Evolutionary conservation across 2,888 invertebrate genomes (phyloP).

Genomic region (Lasiommata megera): DNA sequence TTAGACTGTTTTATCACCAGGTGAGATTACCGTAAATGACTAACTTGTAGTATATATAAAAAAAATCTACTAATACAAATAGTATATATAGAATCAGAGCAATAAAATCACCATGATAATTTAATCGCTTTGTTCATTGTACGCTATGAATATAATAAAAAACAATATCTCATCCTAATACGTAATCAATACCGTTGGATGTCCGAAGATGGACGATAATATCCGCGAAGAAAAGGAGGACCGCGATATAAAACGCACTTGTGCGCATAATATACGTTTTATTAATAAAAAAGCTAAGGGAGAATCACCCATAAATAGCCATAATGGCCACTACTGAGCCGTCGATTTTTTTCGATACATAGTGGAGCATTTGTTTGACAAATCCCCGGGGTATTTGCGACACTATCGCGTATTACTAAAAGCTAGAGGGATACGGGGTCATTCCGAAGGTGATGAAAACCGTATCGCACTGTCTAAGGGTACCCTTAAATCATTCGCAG

Average conservation of each 20-base stretch:
- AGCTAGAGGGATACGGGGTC: conserved; percentile 77
- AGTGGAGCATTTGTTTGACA: conserved; percentile 78
- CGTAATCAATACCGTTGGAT: conserved; percentile 65
- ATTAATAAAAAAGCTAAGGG: conserved; percentile 78
- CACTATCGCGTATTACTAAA: conserved; percentile 72
- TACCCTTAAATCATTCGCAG: conserved; percentile 72
- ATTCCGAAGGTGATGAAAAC: conserved; percentile 76
- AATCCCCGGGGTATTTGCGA: conserved; percentile 74
- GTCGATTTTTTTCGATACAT: conserved; percentile 78
- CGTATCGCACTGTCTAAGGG: conserved; percentile 67
- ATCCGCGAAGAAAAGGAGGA: conserved; percentile 63
- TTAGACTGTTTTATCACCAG: too few species aligned
- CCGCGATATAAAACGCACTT: conserved; percentile 77
- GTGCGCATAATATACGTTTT: conserved; percentile 81
- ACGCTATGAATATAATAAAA: conserved; percentile 22
- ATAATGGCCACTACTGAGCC: conserved; percentile 74
- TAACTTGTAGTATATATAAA: too few species aligned
- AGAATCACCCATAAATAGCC: conserved; percentile 79
- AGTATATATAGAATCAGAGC: too few species aligned
- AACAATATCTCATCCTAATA: conserved; percentile 43
- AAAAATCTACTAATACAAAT: too few species aligned
- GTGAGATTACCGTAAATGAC: too few species aligned
- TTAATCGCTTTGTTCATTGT: conserved; percentile 2
- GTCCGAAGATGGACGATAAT: conserved; percentile 79
- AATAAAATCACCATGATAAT: not conserved